phyloP scores from a whole-genome alignment of 2,113 vertebrate genomes.

The Ammodytes marinus region DNA sequence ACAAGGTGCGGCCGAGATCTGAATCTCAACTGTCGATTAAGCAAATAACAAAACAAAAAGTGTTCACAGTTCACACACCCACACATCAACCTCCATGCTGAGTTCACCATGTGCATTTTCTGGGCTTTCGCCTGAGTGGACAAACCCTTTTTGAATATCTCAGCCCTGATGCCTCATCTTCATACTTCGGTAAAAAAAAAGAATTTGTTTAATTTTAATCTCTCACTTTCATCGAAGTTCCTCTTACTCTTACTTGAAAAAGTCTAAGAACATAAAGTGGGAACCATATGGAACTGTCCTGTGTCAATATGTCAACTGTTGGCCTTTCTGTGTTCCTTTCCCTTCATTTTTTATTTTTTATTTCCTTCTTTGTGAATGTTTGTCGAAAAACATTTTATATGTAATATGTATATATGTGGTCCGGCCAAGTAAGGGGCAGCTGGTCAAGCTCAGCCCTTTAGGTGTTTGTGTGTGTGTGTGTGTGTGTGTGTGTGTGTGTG shows the following conservation, averaged over 20 bases:
- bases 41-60: constrained; percentile 33
- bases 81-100: constrained; percentile 39
- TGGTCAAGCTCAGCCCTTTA: constrained; percentile 71
- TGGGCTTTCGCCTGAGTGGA: constrained; percentile 56
- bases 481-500: constrained; percentile 63
- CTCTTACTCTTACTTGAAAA: constrained; percentile 45
- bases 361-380: constrained; percentile 53
- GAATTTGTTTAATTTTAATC: constrained; percentile 10
- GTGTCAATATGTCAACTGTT: constrained; percentile 34
- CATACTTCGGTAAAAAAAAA: constrained; percentile 32
- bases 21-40: constrained; percentile 49
- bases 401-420: constrained; percentile 58
- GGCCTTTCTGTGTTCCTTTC: constrained; percentile 39
- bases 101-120: constrained; percentile 75
- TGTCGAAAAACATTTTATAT: constrained; percentile 44
- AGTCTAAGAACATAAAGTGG: constrained; percentile 39
- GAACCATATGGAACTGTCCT: constrained; percentile 34
- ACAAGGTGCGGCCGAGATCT: constrained; percentile 26
- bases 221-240: constrained; percentile 32
- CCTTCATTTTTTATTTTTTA: constrained; percentile 37
- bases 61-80: background rate
- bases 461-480: constrained; percentile 67
- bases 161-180: constrained; percentile 42
- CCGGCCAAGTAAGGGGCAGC: constrained; percentile 76
- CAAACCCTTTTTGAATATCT: constrained; percentile 48